Evolutionary conservation across 2,888 invertebrate species (phyloP).

Genomic region (Acleris cristana): DNA sequence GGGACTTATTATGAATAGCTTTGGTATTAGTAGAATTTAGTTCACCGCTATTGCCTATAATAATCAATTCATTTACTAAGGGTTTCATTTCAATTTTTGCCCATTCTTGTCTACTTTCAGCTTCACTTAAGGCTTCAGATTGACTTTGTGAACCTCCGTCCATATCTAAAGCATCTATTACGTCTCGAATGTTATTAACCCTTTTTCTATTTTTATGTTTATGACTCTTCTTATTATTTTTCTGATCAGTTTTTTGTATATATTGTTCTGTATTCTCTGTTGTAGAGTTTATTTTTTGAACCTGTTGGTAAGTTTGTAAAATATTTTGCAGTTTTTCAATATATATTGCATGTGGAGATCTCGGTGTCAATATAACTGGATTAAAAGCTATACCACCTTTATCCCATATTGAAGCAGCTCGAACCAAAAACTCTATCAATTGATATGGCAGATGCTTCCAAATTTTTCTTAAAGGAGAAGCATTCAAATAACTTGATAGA

Average conservation of each 20-base stretch:
- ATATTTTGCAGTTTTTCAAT: constrained; percentile 60
- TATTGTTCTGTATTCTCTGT: constrained; percentile 26
- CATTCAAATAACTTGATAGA: constrained; percentile 60
- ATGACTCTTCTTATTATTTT: constrained; percentile 27
- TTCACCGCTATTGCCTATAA: not conserved
- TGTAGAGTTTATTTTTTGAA: constrained; percentile 1
- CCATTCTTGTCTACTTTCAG: constrained; percentile 51
- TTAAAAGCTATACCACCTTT: constrained; percentile 72
- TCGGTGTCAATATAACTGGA: constrained; percentile 63
- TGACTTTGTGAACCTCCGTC: constrained; percentile 46
- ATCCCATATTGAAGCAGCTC: constrained; percentile 72
- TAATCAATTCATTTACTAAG: not conserved
- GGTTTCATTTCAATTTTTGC: constrained; percentile 15
- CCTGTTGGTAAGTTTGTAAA: constrained; percentile 52
- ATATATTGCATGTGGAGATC: constrained; percentile 55
- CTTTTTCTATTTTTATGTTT: constrained; percentile 46
- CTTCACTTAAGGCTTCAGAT: constrained; percentile 55
- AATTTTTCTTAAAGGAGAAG: constrained; percentile 62
- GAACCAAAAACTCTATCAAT: constrained; percentile 62
- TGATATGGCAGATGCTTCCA: constrained; percentile 63
- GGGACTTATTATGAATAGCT: not conserved
- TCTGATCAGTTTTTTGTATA: constrained; percentile 36
- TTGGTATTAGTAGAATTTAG: not conserved
- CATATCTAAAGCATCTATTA: constrained; percentile 65
- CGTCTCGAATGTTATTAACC: constrained; percentile 72